A percentile compares a stretch with the other conserved stretches of the same genome.
Evolutionary conservation across 2,113 vertebrate species (phyloP).

Genomic region (Hypanus sabinus): DNA sequence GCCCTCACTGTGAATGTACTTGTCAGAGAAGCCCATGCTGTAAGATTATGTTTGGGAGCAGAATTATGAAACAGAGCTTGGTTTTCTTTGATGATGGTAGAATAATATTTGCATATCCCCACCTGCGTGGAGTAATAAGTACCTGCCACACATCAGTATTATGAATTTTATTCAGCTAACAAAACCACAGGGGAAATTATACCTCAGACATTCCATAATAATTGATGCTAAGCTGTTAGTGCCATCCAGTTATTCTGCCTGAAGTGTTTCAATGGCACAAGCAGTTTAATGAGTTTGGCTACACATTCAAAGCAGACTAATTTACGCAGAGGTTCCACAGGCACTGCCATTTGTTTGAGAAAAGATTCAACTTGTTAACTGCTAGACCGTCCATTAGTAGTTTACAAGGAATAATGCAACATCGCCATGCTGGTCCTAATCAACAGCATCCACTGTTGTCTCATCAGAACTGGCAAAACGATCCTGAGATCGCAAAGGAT

Average conservation of each 20-base stretch:
- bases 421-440: neutral
- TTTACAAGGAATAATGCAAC: conserved; percentile 18
- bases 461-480: neutral
- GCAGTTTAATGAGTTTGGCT: conserved; percentile 74
- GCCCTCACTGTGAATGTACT: neutral
- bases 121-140: conserved; percentile 81
- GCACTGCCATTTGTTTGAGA: conserved; percentile 39
- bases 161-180: conserved; percentile 74
- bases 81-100: conserved; percentile 58
- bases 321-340: conserved; percentile 42
- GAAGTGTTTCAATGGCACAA: conserved; percentile 68
- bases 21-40: neutral
- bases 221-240: conserved; percentile 80
- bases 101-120: conserved; percentile 79
- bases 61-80: conserved; percentile 71
- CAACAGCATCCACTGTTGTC: neutral
- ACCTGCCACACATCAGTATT: conserved; percentile 79
- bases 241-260: conserved; percentile 75
- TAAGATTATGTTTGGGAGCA: conserved; percentile 45
- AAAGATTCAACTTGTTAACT: conserved; percentile 33
- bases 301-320: conserved; percentile 53
- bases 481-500: neutral
- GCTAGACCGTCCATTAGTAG: conserved; percentile 24
- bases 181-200: conserved; percentile 80
- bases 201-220: conserved; percentile 75